Conservation (phyloP, 1,140 invertebrate species). For the Zaprionus tsacasi region DNA sequence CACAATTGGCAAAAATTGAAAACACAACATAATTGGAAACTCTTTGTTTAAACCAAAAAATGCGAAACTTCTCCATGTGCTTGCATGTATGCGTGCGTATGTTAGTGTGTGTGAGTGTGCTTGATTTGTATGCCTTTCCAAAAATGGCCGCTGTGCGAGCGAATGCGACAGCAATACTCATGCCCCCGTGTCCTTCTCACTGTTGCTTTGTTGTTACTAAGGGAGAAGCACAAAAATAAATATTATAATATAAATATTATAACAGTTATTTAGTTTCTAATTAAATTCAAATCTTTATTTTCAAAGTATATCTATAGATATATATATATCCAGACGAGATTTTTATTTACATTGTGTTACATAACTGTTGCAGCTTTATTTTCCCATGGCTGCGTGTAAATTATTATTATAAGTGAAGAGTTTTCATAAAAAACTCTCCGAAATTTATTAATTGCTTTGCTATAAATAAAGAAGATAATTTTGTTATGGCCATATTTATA, state of each 20-base stretch:
- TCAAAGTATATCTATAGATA: too few relatives aligned
- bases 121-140: slow-evolving; percentile 51
- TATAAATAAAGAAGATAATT: too few relatives aligned
- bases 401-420: too few relatives aligned
- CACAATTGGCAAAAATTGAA: slow-evolving; percentile 47
- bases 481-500: too few relatives aligned
- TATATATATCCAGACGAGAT: neutral
- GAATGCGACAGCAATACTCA: slow-evolving; percentile 19
- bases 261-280: neutral
- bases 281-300: too few relatives aligned
- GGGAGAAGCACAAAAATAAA: neutral
- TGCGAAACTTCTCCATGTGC: slow-evolving; percentile 19
- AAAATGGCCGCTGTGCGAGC: slow-evolving; percentile 65
- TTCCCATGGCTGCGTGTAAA: too few relatives aligned
- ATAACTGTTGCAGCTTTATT: neutral
- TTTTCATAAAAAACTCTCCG: too few relatives aligned
- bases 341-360: neutral
- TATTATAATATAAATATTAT: neutral
- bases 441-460: too few relatives aligned
- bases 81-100: slow-evolving; percentile 17
- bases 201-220: slow-evolving; percentile 46
- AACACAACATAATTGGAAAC: slow-evolving; percentile 9
- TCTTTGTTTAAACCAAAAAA: slow-evolving; percentile 2
- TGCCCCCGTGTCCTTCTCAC: neutral
- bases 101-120: slow-evolving; percentile 22